Evolutionary conservation across 2,888 invertebrate species (phyloP).

Genomic region (Caradrina clavipalpis): DNA sequence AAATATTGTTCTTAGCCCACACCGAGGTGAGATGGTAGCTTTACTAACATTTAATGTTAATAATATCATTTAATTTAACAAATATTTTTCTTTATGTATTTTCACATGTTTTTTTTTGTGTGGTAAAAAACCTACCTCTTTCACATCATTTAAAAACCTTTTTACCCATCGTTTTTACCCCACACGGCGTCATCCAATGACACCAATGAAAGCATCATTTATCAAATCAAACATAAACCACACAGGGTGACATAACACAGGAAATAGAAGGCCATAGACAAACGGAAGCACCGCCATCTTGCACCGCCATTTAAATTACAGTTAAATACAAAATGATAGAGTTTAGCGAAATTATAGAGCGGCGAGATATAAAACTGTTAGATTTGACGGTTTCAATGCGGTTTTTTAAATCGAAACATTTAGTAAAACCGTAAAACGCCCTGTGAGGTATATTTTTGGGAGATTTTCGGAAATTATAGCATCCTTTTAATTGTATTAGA

Average conservation of each 20-base stretch:
- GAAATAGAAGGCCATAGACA: conserved; percentile 62
- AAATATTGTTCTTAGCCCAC: too few species aligned
- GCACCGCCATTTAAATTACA: conserved; percentile 62
- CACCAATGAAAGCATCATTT: conserved; percentile 31
- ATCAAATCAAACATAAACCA: conserved; percentile 58
- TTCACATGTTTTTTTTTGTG: too few species aligned
- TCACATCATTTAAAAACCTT: too few species aligned
- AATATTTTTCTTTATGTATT: too few species aligned
- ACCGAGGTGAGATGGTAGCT: too few species aligned
- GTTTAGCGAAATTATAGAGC: conserved; percentile 87
- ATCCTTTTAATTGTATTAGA: conserved; percentile 7
- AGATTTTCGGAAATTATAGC: conserved; percentile 24
- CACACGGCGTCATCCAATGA: conserved; percentile 36
- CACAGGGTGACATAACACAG: conserved; percentile 53
- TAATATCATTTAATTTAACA: too few species aligned
- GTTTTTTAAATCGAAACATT: conserved; percentile 53
- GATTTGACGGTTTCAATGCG: conserved; percentile 74
- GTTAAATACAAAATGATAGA: conserved; percentile 70
- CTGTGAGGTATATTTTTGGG: conserved; percentile 70
- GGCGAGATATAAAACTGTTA: conserved; percentile 75
- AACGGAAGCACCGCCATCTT: conserved; percentile 71
- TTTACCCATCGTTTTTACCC: conserved; percentile 13
- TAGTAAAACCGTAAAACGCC: conserved; percentile 58
- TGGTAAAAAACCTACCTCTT: too few species aligned
- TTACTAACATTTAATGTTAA: too few species aligned